Conservation (phyloP, 2,797 vertebrate species). For the Allobates femoralis region DNA sequence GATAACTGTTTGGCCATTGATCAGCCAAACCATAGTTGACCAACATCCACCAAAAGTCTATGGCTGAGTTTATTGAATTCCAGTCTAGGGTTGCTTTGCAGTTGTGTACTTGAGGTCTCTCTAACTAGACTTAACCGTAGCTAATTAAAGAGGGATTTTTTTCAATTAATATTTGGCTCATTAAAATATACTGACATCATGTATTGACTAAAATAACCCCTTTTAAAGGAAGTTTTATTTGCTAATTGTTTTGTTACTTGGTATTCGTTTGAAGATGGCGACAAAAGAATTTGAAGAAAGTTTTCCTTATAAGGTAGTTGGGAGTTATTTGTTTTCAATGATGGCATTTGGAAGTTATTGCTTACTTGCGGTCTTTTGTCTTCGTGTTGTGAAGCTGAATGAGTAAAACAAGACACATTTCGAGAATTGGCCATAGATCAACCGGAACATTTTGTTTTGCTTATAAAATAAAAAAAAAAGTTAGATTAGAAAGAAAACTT, state of each 20-base stretch:
- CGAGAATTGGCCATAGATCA: constrained; percentile 54
- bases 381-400: constrained; percentile 51
- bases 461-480: constrained; percentile 38
- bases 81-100: too few species aligned
- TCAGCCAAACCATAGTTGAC: too few species aligned
- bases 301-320: constrained; percentile 46
- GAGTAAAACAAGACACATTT: constrained; percentile 57
- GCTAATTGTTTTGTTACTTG: constrained; percentile 47
- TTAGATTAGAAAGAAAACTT: constrained; percentile 57
- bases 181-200: not conserved
- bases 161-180: not conserved
- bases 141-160: too few species aligned
- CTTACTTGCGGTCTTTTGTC: constrained; percentile 43
- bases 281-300: constrained; percentile 12
- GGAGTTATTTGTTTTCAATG: constrained; percentile 29
- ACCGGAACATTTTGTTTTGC: constrained; percentile 62
- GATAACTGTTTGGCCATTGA: too few species aligned
- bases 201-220: constrained; percentile 16
- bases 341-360: constrained; percentile 42
- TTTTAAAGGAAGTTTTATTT: not conserved
- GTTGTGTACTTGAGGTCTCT: too few species aligned
- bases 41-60: too few species aligned
- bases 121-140: too few species aligned
- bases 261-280: constrained; percentile 14
- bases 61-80: too few species aligned